Conservation (phyloP, 2,888 invertebrate species). For the Tipula unca region DNA sequence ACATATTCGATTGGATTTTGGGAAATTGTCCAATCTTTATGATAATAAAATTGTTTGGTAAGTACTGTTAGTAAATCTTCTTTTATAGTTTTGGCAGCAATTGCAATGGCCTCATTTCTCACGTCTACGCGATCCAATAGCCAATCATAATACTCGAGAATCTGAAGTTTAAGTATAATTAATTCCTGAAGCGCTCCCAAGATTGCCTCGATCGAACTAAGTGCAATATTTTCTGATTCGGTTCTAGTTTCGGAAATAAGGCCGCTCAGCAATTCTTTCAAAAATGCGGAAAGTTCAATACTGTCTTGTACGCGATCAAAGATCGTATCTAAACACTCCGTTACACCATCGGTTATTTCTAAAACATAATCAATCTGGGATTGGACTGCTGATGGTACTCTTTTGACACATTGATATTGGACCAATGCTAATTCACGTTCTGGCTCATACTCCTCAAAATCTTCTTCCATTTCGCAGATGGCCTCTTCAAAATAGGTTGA, state of each 20-base stretch:
- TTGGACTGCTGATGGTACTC: not conserved
- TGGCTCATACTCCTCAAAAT: not conserved
- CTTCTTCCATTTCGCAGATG: not conserved
- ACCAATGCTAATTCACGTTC: not conserved
- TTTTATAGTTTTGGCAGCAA: not conserved
- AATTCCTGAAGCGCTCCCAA: not conserved
- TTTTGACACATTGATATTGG: not conserved
- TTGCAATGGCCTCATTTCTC: not conserved
- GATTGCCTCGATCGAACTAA: not conserved
- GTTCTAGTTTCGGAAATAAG: not conserved
- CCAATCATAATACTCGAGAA: not conserved
- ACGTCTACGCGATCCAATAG: not conserved
- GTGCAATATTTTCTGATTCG: not conserved
- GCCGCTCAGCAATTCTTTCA: not conserved
- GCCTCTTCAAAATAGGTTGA: not conserved
- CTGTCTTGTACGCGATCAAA: not conserved
- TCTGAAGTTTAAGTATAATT: not conserved
- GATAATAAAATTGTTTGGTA: not conserved
- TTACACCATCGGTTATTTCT: not conserved
- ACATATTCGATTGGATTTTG: not conserved
- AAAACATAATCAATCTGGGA: not conserved
- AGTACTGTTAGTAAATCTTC: not conserved
- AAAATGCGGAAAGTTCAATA: not conserved
- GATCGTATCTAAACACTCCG: not conserved
- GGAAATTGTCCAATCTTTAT: not conserved